Evolutionary conservation across 2,797 vertebrate genomes (phyloP).

Genomic region (Coregonus suidteri): DNA sequence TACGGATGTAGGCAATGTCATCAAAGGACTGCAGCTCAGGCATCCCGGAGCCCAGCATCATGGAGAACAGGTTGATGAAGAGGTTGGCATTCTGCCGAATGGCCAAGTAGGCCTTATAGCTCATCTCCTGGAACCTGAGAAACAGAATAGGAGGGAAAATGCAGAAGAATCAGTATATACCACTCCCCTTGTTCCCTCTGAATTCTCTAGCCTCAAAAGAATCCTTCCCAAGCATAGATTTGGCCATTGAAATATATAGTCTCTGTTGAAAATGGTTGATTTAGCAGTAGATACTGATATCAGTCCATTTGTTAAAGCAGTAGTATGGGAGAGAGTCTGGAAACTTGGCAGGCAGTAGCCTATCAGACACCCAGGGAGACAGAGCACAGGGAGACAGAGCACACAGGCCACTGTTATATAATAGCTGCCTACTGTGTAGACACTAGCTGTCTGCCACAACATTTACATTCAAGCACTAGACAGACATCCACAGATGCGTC

Average conservation of each 20-base stretch:
- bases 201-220: too few species aligned
- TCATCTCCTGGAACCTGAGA: conserved; percentile 97
- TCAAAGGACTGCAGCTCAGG: conserved; percentile 85
- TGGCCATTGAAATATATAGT: too few species aligned
- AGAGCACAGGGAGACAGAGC: background rate
- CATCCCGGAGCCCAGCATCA: conserved; percentile 84
- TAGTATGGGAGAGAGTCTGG: background rate
- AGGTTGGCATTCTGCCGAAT: conserved; percentile 93
- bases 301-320: background rate
- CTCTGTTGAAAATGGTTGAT: background rate
- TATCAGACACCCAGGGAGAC: background rate
- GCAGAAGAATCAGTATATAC: background rate
- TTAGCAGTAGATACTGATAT: background rate
- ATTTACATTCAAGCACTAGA: too few species aligned
- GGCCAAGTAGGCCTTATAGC: conserved; percentile 96
- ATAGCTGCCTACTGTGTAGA: background rate
- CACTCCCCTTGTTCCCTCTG: background rate
- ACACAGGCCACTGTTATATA: background rate
- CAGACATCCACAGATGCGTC: too few species aligned
- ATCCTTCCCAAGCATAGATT: too few species aligned
- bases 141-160: background rate
- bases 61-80: conserved; percentile 88
- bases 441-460: background rate
- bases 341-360: background rate
- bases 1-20: conserved; percentile 82